Evolutionary conservation across 2,797 vertebrate genomes (phyloP).

Genomic region (Gymnodraco acuticeps): DNA sequence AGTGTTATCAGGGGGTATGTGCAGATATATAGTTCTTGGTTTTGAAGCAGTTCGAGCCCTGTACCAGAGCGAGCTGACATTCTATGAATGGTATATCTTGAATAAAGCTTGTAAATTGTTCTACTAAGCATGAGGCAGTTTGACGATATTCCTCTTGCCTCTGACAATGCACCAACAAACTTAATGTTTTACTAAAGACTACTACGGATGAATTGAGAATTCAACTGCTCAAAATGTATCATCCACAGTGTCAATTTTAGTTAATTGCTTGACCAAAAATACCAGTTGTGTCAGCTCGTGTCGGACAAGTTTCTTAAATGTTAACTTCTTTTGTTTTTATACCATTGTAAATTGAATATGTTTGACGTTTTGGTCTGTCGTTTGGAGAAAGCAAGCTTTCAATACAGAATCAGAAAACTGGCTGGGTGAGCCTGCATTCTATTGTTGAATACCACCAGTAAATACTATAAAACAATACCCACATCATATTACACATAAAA

Average conservation of each 20-base stretch:
- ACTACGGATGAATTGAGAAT: background rate
- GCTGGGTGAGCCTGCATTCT: background rate
- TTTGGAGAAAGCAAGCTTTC: background rate
- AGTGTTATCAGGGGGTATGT: background rate
- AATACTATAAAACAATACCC: background rate
- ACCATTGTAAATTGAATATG: background rate
- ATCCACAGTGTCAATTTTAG: no score
- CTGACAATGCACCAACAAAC: background rate
- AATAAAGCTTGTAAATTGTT: conserved; percentile 13
- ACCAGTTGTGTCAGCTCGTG: no score
- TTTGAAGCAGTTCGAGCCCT: conserved; percentile 12
- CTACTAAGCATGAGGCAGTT: conserved; percentile 5
- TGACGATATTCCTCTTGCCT: background rate
- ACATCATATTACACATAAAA: background rate
- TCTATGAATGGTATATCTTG: conserved; percentile 15
- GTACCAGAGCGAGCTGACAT: conserved; percentile 17
- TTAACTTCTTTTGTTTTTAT: background rate
- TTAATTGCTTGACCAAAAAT: background rate
- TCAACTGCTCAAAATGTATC: background rate
- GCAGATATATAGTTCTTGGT: conserved; percentile 27
- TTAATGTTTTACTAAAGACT: background rate
- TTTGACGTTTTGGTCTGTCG: background rate
- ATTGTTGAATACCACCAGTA: background rate
- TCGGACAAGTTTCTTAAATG: background rate
- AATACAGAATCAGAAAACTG: background rate